Conservation (phyloP, 1,140 invertebrate species). For the Branchinecta lindahli region DNA sequence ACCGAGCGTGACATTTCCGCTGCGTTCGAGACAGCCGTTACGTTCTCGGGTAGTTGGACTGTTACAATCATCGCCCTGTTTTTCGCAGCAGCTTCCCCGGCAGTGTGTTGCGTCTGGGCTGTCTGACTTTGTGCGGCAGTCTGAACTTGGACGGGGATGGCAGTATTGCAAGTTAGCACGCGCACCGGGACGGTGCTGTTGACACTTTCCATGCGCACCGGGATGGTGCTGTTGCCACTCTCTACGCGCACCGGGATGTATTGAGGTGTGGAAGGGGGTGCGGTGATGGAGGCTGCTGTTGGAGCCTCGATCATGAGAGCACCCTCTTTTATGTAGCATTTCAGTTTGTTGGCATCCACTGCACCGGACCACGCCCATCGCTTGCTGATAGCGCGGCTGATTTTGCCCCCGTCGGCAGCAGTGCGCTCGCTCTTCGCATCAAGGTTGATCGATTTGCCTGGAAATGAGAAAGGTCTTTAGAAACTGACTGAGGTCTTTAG, state of each 20-base stretch:
- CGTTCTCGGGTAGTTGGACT: neutral
- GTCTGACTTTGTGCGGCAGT: too few species aligned
- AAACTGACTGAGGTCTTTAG: too few species aligned
- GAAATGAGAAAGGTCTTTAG: neutral
- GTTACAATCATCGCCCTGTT: neutral
- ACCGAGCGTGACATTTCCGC: neutral
- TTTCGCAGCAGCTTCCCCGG: neutral
- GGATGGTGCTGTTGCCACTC: neutral
- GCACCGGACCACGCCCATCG: neutral
- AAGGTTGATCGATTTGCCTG: neutral
- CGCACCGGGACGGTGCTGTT: too few species aligned
- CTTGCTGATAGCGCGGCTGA: slow-evolving; percentile 7
- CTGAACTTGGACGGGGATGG: too few species aligned
- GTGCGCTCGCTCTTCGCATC: neutral
- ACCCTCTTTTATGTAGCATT: neutral
- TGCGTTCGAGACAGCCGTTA: neutral
- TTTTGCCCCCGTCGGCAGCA: neutral
- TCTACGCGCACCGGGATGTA: neutral
- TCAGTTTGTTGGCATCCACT: neutral
- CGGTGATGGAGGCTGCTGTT: neutral
- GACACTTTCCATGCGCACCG: too few species aligned
- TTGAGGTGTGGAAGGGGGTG: neutral
- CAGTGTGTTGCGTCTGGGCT: neutral
- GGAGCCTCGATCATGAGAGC: neutral
- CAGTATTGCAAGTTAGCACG: too few species aligned